A percentile compares a stretch with the other conserved stretches of the same genome.
Conservation (phyloP, 2,888 invertebrate genomes). For the Aleiodes alternator region DNA sequence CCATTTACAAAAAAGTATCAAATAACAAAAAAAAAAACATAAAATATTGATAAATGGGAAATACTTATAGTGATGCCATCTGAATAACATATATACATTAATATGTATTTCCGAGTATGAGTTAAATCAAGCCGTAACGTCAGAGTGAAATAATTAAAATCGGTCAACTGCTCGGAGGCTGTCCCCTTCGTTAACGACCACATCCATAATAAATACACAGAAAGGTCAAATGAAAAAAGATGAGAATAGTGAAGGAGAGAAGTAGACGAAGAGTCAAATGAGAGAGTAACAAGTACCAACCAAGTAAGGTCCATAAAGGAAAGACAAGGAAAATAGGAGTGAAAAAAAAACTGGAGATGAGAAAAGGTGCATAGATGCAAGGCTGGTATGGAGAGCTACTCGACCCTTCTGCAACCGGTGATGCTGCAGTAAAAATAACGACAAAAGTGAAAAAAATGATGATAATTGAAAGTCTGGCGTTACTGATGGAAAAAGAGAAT, state of each 20-base stretch:
- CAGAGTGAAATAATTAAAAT: conserved; percentile 38
- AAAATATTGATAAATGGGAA: too few species aligned
- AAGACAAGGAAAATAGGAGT: not conserved
- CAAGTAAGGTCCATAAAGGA: not conserved
- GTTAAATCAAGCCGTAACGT: conserved; percentile 7
- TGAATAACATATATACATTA: too few species aligned
- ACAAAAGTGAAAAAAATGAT: not conserved
- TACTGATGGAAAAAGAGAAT: not conserved
- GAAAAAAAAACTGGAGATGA: not conserved
- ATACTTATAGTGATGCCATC: too few species aligned
- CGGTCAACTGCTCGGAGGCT: conserved; percentile 19
- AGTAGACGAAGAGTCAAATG: conserved; percentile 26
- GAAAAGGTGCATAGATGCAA: not conserved
- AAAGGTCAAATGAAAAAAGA: conserved; percentile 27
- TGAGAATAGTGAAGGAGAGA: conserved; percentile 21
- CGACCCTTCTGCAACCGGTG: not conserved
- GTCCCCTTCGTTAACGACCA: conserved; percentile 43
- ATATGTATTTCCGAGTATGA: too few species aligned
- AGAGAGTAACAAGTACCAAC: conserved; percentile 18
- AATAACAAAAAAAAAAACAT: too few species aligned
- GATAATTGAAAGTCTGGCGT: not conserved
- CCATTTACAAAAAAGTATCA: too few species aligned
- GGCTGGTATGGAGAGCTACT: conserved; percentile 5
- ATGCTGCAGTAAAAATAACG: too few species aligned
- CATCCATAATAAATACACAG: conserved; percentile 36